Evolutionary conservation across 2,113 vertebrate genomes (phyloP).

Genomic region (Hippoglossus stenolepis): DNA sequence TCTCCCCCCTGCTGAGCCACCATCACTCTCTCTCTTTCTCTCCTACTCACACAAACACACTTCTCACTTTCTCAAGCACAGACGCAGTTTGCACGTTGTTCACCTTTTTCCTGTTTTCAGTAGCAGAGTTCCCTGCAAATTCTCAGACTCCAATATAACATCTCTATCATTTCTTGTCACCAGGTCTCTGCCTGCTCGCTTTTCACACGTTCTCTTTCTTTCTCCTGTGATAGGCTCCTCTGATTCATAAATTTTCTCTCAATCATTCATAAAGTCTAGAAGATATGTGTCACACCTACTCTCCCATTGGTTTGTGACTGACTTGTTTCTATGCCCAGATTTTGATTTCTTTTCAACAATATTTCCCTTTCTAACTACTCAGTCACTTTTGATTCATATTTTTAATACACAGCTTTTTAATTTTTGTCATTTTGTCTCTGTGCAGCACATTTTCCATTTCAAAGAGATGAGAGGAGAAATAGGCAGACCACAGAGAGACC

Average conservation of each 20-base stretch:
- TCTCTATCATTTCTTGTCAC: conserved; percentile 1
- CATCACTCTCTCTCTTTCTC: background rate
- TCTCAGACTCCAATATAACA: conserved; percentile 9
- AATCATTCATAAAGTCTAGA: conserved; percentile 9
- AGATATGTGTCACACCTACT: conserved; percentile 9
- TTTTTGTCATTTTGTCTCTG: background rate
- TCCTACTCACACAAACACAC: background rate
- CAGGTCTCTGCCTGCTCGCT: conserved; percentile 13
- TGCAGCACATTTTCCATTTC: conserved; percentile 1
- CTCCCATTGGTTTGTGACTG: background rate
- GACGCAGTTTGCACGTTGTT: conserved; percentile 20
- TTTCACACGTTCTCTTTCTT: conserved; percentile 32
- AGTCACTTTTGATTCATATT: background rate
- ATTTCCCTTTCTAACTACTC: background rate
- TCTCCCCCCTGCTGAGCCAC: conserved; percentile 55
- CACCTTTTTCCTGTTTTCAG: conserved; percentile 2
- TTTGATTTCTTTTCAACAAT: background rate
- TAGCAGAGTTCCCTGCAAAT: background rate
- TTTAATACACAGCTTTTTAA: background rate
- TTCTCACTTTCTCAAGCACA: conserved; percentile 29
- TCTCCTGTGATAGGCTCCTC: background rate
- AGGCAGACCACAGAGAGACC: background rate
- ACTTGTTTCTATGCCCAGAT: background rate
- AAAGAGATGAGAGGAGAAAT: conserved; percentile 28
- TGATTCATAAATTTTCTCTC: conserved; percentile 16